Evolutionary conservation across 2,888 invertebrate species (phyloP).

Genomic region (Tineola bisselliella): DNA sequence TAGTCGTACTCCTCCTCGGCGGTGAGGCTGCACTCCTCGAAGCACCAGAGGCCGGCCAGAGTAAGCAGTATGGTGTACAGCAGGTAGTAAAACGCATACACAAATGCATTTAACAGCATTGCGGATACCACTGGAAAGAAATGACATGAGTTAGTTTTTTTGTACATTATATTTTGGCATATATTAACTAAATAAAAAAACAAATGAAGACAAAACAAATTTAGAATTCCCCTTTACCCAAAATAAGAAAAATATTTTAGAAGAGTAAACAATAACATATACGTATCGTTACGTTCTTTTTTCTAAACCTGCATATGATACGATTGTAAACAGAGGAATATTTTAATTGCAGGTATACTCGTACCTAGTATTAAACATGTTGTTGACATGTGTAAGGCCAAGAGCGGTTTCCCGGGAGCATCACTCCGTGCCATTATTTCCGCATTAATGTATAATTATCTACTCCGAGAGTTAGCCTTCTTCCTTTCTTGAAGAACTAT

Average conservation of each 20-base stretch:
- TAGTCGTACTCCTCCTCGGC: conserved; percentile 30
- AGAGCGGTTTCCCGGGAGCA: background rate
- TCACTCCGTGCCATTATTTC: background rate
- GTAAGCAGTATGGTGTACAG: conserved; percentile 52
- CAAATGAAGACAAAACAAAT: too few relatives aligned
- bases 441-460: background rate
- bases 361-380: background rate
- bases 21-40: conserved; percentile 55
- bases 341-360: too few relatives aligned
- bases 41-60: conserved; percentile 62
- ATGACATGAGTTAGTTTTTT: too few relatives aligned
- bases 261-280: too few relatives aligned
- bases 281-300: too few relatives aligned
- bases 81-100: conserved; percentile 47
- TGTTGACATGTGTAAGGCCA: background rate
- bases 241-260: too few relatives aligned
- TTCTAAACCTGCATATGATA: too few relatives aligned
- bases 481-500: too few relatives aligned
- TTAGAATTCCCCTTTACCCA: too few relatives aligned
- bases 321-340: too few relatives aligned
- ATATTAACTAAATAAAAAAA: too few relatives aligned
- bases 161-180: too few relatives aligned
- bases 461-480: background rate
- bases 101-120: conserved; percentile 47
- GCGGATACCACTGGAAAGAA: background rate